Evolutionary conservation across 2,797 vertebrate species (phyloP), one percentile per base, ranked within the genome.

Genomic region (Peromyscus attwateri): DNA sequence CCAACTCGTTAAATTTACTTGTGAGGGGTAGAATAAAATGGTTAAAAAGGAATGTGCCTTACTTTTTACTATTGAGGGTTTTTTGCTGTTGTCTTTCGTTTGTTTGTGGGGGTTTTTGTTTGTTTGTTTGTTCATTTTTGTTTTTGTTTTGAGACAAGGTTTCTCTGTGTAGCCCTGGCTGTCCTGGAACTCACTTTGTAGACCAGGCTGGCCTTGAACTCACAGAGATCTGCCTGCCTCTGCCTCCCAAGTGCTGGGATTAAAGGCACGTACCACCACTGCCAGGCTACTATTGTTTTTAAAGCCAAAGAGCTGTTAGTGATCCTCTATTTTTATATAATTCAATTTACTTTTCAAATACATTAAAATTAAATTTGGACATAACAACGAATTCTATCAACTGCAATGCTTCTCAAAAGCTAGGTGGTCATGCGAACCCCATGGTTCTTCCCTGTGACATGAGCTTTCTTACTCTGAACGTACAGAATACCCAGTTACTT

Each of bases 281-380:
- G 37, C 37, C 23, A 6, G 3, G 71, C 10, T 34, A 29, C 10
- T 91, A 27, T 37, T 75, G 40, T 91, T 92, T 77, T 91, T 90
- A 87, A 95, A 83, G 29, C 40, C 90, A 71, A 87, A 88, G 34
- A 27, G 19, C 71, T 93, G 23, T 89, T 87, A n/a, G 70, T 68
- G 31, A 83, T 93, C 19, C 87, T 96, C 91, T 64, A 57, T 75
- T 81, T 88, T 49, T 3, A 68, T 87, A 52, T 71, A 57, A 52
- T 82, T 84, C 55, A 85, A 31, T 91, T 62, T 73, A 84, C 49
- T 93, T 91, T 73, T 83, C 52, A 94, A 77, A 83, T 83, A 46
- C 3, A 46, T 81, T 57, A 80, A 70, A 89, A 64, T 87, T 83
- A 93, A 76, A 62, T 87, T 94, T 64, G 3, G 46, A 97, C 87